Evolutionary conservation across 2,888 invertebrate genomes (phyloP).

Genomic region (Drosophila conformis): DNA sequence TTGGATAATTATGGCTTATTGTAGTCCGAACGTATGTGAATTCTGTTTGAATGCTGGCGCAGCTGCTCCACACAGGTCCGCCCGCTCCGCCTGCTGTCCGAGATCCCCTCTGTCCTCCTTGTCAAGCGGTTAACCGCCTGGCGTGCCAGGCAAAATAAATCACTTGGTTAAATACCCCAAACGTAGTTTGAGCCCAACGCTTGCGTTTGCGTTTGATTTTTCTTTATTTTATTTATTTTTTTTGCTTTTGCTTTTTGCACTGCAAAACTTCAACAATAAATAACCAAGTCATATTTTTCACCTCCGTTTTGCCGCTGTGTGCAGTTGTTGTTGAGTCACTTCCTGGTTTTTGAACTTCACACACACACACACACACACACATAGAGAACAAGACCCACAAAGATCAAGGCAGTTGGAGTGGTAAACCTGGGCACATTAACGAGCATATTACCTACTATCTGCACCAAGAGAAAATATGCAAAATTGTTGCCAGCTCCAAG

Average conservation of each 20-base stretch:
- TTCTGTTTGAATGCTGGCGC: slow-evolving; percentile 20
- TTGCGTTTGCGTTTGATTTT: slow-evolving; percentile 38
- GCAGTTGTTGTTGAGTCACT: slow-evolving; percentile 76
- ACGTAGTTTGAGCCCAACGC: slow-evolving; percentile 73
- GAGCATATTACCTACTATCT: slow-evolving; percentile 80
- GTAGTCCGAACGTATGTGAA: slow-evolving; percentile 47
- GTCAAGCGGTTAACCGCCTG: slow-evolving; percentile 67
- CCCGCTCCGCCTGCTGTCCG: slow-evolving; percentile 11
- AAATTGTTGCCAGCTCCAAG: slow-evolving; percentile 60
- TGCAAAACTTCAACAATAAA: slow-evolving; percentile 80
- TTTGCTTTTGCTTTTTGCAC: slow-evolving; percentile 64
- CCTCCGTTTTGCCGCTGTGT: slow-evolving; percentile 64
- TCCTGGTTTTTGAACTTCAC: slow-evolving; percentile 77
- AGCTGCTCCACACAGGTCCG: slow-evolving; percentile 34
- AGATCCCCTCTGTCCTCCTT: slow-evolving; percentile 13
- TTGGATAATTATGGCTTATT: slow-evolving; percentile 78
- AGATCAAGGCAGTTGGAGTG: slow-evolving; percentile 52
- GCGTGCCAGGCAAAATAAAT: slow-evolving; percentile 72
- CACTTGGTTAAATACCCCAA: slow-evolving; percentile 78
- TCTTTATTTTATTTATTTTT: slow-evolving; percentile 27
- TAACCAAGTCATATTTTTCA: slow-evolving; percentile 81
- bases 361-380: slow-evolving; percentile 8
- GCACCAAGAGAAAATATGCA: slow-evolving; percentile 71
- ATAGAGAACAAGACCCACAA: slow-evolving; percentile 9
- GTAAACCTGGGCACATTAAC: slow-evolving; percentile 73